Percentiles rank a stretch among this genome's conserved stretches.
These are phyloP conservation scores for Pangasius mekongensis DNA, from an alignment of 2,797 vertebrate genomes.

Conservation along the genomic window DNA sequence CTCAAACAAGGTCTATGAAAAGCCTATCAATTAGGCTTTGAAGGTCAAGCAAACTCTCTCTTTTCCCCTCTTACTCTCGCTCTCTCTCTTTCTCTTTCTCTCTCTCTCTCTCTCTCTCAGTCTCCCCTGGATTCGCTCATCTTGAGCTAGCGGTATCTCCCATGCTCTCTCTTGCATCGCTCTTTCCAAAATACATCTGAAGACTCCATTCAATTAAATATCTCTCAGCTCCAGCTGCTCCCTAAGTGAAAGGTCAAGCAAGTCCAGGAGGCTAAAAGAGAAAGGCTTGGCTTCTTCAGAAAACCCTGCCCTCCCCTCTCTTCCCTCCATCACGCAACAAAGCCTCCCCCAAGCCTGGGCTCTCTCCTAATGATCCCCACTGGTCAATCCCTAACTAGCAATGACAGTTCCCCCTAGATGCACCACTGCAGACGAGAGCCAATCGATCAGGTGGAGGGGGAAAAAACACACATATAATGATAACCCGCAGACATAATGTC, in stretches of 20 bases:
- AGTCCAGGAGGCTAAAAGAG: conserved; percentile 86
- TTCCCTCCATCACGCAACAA: conserved; percentile 67
- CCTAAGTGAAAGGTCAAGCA: conserved; percentile 95
- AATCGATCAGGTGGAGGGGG: conserved; percentile 82
- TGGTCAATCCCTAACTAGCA: conserved; percentile 91
- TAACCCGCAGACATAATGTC: conserved; percentile 93
- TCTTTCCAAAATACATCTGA: conserved; percentile 88
- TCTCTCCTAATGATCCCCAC: conserved; percentile 91
- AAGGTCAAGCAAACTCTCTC: conserved; percentile 83
- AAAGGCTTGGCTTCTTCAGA: conserved; percentile 75
- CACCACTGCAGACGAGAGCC: conserved; percentile 83
- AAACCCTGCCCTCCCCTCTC: conserved; percentile 64
- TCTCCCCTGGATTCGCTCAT: conserved; percentile 64
- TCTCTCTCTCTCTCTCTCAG: conserved; percentile 34
- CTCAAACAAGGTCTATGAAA: conserved; percentile 81
- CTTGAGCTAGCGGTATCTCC: conserved; percentile 69
- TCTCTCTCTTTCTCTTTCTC: conserved; percentile 55
- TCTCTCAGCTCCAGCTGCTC: conserved; percentile 91
- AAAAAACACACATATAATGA: conserved; percentile 87
- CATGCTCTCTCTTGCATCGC: conserved; percentile 68
- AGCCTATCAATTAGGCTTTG: conserved; percentile 89
- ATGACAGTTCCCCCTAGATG: conserved; percentile 87
- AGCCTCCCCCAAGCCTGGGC: conserved; percentile 71
- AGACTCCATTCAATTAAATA: conserved; percentile 96
- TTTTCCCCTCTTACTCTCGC: conserved; percentile 53